These are phyloP conservation scores for Anniella stebbinsi DNA, from an alignment of 2,797 vertebrate species.

Conservation along the genomic window DNA sequence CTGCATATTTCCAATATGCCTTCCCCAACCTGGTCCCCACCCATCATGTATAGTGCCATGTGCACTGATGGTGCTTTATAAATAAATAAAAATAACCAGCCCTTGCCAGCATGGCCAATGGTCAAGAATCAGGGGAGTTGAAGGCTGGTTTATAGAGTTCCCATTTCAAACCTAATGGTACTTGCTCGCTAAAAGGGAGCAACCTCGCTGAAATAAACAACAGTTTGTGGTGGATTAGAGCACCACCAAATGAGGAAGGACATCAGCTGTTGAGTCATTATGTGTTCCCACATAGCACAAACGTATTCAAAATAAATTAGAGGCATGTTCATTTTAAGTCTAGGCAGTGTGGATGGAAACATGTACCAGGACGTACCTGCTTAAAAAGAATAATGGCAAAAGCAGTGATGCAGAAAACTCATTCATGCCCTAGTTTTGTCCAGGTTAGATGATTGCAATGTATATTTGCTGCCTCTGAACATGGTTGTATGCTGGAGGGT, in stretches of 20 bases:
- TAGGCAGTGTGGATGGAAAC: slow-evolving; percentile 31
- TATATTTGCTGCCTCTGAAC: not conserved
- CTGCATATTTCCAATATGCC: not conserved
- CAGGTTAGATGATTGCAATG: not conserved
- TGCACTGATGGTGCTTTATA: too few species aligned
- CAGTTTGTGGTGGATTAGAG: slow-evolving; percentile 39
- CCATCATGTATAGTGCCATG: too few species aligned
- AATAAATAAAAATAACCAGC: too few species aligned
- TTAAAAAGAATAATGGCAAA: slow-evolving; percentile 16
- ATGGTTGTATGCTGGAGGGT: not conserved
- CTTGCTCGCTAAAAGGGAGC: not conserved
- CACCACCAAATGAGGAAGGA: slow-evolving; percentile 44
- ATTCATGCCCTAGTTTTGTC: not conserved
- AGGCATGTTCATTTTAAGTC: slow-evolving; percentile 47
- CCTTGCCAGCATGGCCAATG: too few species aligned
- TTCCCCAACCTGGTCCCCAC: too few species aligned
- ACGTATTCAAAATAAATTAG: slow-evolving; percentile 47
- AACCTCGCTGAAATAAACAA: slow-evolving; percentile 32
- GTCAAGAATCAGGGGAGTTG: too few species aligned
- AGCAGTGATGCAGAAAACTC: slow-evolving; percentile 18
- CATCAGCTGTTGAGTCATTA: slow-evolving; percentile 4
- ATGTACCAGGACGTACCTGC: slow-evolving; percentile 52
- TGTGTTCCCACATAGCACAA: slow-evolving; percentile 36
- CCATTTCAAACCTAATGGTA: slow-evolving; percentile 31
- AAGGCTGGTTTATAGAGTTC: not conserved